phyloP scores from a whole-genome alignment of 1,140 invertebrate species.

The Zaprionus taronus region DNA sequence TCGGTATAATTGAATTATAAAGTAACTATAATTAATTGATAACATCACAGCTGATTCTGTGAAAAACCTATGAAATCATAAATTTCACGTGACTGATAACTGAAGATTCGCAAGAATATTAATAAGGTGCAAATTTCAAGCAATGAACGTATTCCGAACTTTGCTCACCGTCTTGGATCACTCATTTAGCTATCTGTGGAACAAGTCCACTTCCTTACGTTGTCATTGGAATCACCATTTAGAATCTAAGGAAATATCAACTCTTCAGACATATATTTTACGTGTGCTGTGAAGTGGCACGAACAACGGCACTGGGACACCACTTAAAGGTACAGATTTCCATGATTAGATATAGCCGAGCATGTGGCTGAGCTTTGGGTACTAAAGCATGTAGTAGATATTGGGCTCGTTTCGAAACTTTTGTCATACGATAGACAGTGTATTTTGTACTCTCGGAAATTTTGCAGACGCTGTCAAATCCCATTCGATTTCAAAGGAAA shows the following conservation, averaged over 20 bases:
- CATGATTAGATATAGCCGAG: slow-evolving; percentile 66
- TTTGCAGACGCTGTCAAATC: neutral
- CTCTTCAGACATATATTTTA: slow-evolving; percentile 49
- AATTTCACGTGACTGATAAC: slow-evolving; percentile 35
- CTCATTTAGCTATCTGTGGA: neutral
- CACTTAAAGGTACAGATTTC: slow-evolving; percentile 51
- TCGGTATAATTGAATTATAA: slow-evolving; percentile 50
- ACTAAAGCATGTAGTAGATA: slow-evolving; percentile 2
- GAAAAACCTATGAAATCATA: neutral
- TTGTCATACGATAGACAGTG: slow-evolving; percentile 21
- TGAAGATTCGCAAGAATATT: neutral
- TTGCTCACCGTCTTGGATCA: slow-evolving; percentile 1
- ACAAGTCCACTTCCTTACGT: neutral
- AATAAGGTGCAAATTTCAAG: slow-evolving; percentile 27
- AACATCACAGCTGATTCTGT: neutral
- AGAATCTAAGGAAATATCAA: slow-evolving; percentile 47
- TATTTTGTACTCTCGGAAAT: slow-evolving; percentile 7
- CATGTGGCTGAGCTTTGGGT: slow-evolving; percentile 46
- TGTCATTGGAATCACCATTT: slow-evolving; percentile 10
- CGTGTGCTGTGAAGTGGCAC: slow-evolving; percentile 51
- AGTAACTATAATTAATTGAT: slow-evolving; percentile 3
- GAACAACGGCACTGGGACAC: slow-evolving; percentile 12
- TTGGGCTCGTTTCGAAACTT: slow-evolving; percentile 4
- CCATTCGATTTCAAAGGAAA: neutral
- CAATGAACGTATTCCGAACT: neutral